Percentiles rank a stretch among this genome's conserved stretches.
phyloP scores from a whole-genome alignment of 2,888 invertebrate genomes.

The Crepidodera aurea region DNA sequence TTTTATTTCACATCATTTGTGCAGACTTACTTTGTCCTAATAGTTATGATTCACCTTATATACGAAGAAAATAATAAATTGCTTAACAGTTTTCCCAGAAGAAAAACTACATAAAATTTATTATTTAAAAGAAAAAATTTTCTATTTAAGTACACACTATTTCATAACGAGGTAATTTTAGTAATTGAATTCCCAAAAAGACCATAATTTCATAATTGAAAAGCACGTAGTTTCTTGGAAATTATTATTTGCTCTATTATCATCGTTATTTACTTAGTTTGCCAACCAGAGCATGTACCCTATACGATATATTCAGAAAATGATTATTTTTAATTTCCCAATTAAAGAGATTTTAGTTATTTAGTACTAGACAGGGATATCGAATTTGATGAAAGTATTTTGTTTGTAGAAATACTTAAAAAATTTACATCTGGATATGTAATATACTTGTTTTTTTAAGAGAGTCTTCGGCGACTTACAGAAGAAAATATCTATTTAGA shows the following conservation, averaged over 20 bases:
- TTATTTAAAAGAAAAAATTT: background rate
- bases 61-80: too few relatives aligned
- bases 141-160: background rate
- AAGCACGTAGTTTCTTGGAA: background rate
- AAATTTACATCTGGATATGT: too few relatives aligned
- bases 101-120: background rate
- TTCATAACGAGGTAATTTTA: background rate
- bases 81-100: too few relatives aligned
- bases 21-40: too few relatives aligned
- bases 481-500: too few relatives aligned
- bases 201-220: slow-evolving; percentile 1
- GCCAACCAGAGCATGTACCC: slow-evolving; percentile 12
- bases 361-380: background rate
- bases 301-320: slow-evolving; percentile 6
- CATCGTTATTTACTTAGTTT: slow-evolving; percentile 9
- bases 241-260: slow-evolving; percentile 8
- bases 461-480: too few relatives aligned
- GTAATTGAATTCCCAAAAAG: slow-evolving; percentile 11
- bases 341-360: slow-evolving; percentile 1
- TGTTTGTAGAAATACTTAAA: too few relatives aligned
- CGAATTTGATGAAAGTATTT: background rate
- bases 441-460: too few relatives aligned
- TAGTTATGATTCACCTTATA: too few relatives aligned
- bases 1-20: too few relatives aligned
- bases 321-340: slow-evolving; percentile 12